Base-by-base conservation (phyloP, 2,888 invertebrate genomes). In the Eupithecia tripunctaria region DNA sequence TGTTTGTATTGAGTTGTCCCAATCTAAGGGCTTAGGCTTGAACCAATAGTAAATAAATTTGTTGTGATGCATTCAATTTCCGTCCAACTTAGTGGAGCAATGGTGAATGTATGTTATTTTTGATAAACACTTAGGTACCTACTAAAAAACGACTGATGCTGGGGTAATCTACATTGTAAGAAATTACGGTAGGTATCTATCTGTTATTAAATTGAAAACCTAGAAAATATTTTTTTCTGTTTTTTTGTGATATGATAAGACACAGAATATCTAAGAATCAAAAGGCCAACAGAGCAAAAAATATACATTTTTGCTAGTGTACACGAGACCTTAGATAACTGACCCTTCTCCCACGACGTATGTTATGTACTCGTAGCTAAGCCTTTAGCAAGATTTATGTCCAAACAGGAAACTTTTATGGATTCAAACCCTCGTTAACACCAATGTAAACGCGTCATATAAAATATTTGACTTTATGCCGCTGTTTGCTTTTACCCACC, bases 361-460 rank as follows among this genome's bases (percentile, higher is more conserved):
- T 75, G 21, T n/a, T n/a, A n/a, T n/a, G n/a, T n/a, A n/a, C n/a
- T n/a, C n/a, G n/a, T 72, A 36, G 67, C 72, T 41, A 47, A 72
- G 67, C 67, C 75, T 47, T 75, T 70, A 72, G 67, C 64, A 84
- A 90, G 93, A 94, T 94, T 94, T 94, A 94, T 93, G 89, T 88
- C 74, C 81, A 83, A 82, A 85, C 85, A 90, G 89, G 91, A 91
- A 88, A 88, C 85, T 89, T 94, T 93, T 93, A 92, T 92, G 86
- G 90, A 81, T 86, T 88, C 85, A 81, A 72, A 83, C 82, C 80
- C 90, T 94, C 93, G 93, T 94, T 94, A 94, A 93, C 94, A 92
- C 94, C 86, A 85, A 83, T 91, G 93, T 94, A 89, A 92, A 91
- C 81, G 91, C 89, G 77, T 76, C 78, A 78, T 81, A 86, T 92